These are phyloP conservation scores for Nematopogon swammerdamellus DNA, from an alignment of 2,888 invertebrate genomes.

Conservation along the genomic window DNA sequence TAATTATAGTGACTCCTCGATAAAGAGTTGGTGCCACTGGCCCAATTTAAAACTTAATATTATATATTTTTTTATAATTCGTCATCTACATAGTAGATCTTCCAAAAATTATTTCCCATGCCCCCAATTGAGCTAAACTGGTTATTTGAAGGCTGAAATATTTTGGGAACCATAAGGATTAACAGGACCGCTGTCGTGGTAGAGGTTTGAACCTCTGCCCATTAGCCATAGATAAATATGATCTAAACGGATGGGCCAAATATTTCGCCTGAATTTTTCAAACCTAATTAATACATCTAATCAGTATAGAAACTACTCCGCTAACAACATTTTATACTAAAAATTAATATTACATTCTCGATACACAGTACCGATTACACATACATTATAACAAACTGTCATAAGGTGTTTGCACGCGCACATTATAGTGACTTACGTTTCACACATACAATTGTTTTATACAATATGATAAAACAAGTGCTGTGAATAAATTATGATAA, in stretches of 20 bases:
- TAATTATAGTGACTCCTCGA: conserved; percentile 28
- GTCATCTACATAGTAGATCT: no score
- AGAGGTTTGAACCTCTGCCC: no score
- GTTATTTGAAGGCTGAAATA: no score
- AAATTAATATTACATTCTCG: conserved; percentile 17
- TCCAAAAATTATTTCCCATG: no score
- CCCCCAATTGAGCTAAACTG: no score
- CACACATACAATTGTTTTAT: not conserved
- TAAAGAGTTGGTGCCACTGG: not conserved
- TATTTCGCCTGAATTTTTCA: no score
- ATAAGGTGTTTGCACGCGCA: conserved; percentile 18
- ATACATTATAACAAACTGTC: conserved; percentile 14
- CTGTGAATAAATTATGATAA: not conserved
- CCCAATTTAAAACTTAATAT: not conserved
- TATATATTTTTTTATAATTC: not conserved
- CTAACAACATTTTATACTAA: conserved; percentile 25
- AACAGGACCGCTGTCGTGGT: no score
- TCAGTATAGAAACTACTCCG: no score
- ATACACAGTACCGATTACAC: not conserved
- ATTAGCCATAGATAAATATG: no score
- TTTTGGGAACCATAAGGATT: no score
- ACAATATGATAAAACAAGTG: not conserved
- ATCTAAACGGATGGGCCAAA: no score
- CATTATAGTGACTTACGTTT: not conserved
- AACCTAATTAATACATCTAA: no score